Conservation (phyloP, 2,888 invertebrate species). For the Pandemis cinnamomeana region DNA sequence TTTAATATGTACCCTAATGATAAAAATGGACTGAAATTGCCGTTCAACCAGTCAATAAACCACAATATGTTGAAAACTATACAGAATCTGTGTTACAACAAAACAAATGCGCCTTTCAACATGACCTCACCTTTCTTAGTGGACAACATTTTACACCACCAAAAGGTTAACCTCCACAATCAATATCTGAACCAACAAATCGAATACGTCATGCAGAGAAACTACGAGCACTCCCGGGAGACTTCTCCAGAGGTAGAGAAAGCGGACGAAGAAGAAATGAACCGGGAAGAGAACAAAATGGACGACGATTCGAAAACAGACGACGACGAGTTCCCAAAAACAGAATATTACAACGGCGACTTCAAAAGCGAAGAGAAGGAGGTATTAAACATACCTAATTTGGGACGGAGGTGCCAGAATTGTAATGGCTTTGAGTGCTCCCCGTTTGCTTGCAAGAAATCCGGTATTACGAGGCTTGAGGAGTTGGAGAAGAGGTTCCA, state of each 20-base stretch:
- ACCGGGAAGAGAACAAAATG: slow-evolving; percentile 58
- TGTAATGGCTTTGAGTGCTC: slow-evolving; percentile 85
- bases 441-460: slow-evolving; percentile 77
- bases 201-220: slow-evolving; percentile 71
- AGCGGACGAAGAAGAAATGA: slow-evolving; percentile 63
- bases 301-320: slow-evolving; percentile 74
- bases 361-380: slow-evolving; percentile 72
- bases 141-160: slow-evolving; percentile 86
- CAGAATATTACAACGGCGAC: slow-evolving; percentile 69
- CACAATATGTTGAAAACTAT: slow-evolving; percentile 81
- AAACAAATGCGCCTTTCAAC: slow-evolving; percentile 70
- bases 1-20: slow-evolving; percentile 79
- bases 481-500: slow-evolving; percentile 77
- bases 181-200: slow-evolving; percentile 83
- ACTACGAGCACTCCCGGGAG: slow-evolving; percentile 68
- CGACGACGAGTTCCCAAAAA: slow-evolving; percentile 68
- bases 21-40: slow-evolving; percentile 77
- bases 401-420: slow-evolving; percentile 77
- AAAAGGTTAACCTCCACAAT: slow-evolving; percentile 79
- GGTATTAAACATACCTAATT: slow-evolving; percentile 72
- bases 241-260: slow-evolving; percentile 70
- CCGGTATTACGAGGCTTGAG: slow-evolving; percentile 72
- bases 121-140: slow-evolving; percentile 86
- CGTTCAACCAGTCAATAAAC: slow-evolving; percentile 67
- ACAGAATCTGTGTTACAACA: slow-evolving; percentile 75